These are phyloP conservation scores for Progne subis DNA, from an alignment of 2,113 vertebrate species.

Conservation along the genomic window DNA sequence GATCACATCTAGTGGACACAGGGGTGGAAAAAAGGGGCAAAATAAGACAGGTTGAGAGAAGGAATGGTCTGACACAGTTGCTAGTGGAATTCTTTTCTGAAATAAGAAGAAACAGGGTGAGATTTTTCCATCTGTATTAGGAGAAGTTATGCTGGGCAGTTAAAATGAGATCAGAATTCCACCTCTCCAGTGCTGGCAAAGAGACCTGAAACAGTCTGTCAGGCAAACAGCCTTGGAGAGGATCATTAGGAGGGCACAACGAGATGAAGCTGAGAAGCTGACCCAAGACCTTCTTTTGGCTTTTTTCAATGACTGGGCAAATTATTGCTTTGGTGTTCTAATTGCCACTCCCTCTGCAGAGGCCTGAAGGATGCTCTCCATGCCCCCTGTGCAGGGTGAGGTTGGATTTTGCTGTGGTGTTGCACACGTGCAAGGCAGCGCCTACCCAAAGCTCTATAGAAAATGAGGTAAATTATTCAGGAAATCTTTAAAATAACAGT, in stretches of 20 bases:
- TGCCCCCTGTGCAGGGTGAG: not conserved
- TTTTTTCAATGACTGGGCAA: not conserved
- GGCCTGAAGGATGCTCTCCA: not conserved
- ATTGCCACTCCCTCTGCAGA: not conserved
- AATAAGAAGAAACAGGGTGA: not conserved
- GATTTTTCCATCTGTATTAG: not conserved
- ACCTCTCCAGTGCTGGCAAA: not conserved
- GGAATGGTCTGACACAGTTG: not conserved
- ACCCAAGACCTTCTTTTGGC: accelerated
- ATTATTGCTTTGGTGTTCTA: not conserved
- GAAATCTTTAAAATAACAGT: not conserved
- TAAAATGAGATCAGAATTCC: not conserved
- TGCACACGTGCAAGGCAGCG: not conserved
- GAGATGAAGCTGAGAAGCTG: not conserved
- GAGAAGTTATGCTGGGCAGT: not conserved
- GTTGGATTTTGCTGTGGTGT: not conserved
- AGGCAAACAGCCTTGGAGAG: not conserved
- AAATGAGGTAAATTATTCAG: not conserved
- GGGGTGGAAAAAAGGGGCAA: not conserved
- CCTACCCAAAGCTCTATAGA: not conserved
- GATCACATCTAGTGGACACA: too few species aligned
- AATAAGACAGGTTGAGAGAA: not conserved
- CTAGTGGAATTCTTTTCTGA: not conserved
- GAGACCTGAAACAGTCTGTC: not conserved
- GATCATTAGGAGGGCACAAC: not conserved